Base-by-base conservation (phyloP, 1,140 invertebrate genomes). In the Pseudomyrmex cubaensis region DNA sequence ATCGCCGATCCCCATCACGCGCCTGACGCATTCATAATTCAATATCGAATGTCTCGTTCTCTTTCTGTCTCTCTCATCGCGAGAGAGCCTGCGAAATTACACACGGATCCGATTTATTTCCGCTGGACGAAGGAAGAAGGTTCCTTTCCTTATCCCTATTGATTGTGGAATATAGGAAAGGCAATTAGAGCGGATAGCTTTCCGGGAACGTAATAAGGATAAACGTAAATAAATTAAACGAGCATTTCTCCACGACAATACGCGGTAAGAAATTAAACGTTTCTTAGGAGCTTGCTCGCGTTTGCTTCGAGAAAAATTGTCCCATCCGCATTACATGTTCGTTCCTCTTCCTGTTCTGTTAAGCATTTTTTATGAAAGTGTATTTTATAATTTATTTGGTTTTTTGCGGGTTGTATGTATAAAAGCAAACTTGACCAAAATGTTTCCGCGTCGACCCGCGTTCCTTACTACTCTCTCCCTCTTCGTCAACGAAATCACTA, bases 21-120 rank as follows among this genome's bases (percentile, higher is more conserved):
- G 73, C 59, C 59, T 72, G 76, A 76, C 82, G 78, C 84, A 88
- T 90, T 90, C 88, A 88, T 90, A 89, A 90, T 90, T 90, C 78
- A 90, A 86, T 89, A 82, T 88, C 72, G 77, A 77, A 25, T 17
- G 25, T 50, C 82, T 35, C 35, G 35, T 5, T 35, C 35, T 35
- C 5, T 35, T 0, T 35, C 35, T 35, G 5, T 35, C 35, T 64
- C 48, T 25, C 25, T 25, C 25, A 25, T 25, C 70, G 69, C 66
- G 22, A 9, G 2, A 35, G 66, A 72, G 54, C 44, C 35, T 80
- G 54, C 56, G 20, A 80, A 80, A 80, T 80, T 80, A 72, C 66
- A 70, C 54, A 48, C 66, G 76, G 44, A 80, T 72, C 54, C 76
- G 66, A 80, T 72, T 80, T 59, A 72, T 80, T 80, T 25, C 13